Percentiles rank a stretch among this genome's conserved stretches.
Evolutionary conservation across 2,113 vertebrate species (phyloP).

Genomic region (Elephantulus edwardii): DNA sequence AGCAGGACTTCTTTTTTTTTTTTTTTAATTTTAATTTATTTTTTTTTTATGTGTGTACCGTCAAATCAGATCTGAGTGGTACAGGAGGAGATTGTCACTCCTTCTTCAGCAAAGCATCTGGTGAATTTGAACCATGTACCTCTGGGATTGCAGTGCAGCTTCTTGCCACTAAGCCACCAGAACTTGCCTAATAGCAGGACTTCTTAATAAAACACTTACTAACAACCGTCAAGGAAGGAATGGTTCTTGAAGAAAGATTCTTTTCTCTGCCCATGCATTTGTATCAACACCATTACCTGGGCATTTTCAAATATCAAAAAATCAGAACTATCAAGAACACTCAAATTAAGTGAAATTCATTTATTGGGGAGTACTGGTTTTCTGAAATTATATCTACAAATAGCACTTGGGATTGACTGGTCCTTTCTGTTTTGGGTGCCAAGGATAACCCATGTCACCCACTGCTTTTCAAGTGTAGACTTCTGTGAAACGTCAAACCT

Average conservation of each 20-base stretch:
- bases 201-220: constrained; percentile 17
- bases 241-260: neutral
- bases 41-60: no score
- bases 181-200: neutral
- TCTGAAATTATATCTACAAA: neutral
- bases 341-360: neutral
- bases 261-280: neutral
- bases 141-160: no score
- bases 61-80: no score
- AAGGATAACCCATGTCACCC: neutral
- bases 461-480: neutral
- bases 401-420: neutral
- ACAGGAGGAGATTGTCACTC: no score
- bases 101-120: no score
- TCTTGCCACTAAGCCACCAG: no score
- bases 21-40: no score
- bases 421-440: neutral
- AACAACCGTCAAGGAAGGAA: neutral
- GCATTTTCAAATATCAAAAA: constrained; percentile 7
- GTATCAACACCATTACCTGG: neutral
- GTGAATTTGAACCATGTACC: no score
- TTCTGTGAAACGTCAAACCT: neutral
- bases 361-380: neutral
- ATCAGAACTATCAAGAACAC: neutral
- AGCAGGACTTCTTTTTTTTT: neutral